These are phyloP conservation scores for Eidolon dupreanum DNA, from an alignment of 2,797 vertebrate genomes.

Conservation along the genomic window DNA sequence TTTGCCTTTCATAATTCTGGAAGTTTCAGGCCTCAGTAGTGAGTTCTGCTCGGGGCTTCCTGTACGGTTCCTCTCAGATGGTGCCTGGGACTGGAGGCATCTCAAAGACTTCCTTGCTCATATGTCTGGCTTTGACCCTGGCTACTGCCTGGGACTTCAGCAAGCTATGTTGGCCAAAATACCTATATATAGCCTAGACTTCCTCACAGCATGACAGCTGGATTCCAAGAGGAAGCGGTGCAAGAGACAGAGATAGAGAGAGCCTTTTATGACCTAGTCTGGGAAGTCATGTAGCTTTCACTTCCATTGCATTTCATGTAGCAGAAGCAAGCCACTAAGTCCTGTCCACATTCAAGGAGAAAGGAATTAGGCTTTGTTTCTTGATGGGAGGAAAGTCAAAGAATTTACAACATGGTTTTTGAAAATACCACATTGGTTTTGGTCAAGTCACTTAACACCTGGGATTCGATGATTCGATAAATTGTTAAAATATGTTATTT, in stretches of 20 bases:
- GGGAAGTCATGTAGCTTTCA: background rate
- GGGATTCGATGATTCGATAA: background rate
- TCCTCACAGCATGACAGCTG: background rate
- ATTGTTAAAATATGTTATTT: background rate
- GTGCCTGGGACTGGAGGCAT: background rate
- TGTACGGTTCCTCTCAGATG: background rate
- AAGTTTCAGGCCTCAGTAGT: background rate
- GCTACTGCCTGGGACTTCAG: background rate
- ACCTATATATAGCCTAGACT: background rate
- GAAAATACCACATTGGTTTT: background rate
- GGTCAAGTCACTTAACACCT: background rate
- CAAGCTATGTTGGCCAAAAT: background rate
- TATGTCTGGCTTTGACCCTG: background rate
- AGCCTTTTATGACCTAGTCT: background rate
- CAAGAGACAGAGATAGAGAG: background rate
- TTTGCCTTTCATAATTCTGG: background rate
- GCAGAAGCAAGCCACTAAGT: background rate
- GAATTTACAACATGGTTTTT: background rate
- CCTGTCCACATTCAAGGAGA: background rate
- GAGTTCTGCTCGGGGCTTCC: background rate
- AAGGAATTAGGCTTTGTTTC: background rate
- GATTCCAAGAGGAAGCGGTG: background rate
- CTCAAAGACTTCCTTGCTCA: background rate
- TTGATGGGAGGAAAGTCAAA: background rate
- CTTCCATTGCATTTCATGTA: rapidly evolving